Base-by-base conservation (phyloP, 2,113 vertebrate genomes). In the Xiphorhynchus elegans region DNA sequence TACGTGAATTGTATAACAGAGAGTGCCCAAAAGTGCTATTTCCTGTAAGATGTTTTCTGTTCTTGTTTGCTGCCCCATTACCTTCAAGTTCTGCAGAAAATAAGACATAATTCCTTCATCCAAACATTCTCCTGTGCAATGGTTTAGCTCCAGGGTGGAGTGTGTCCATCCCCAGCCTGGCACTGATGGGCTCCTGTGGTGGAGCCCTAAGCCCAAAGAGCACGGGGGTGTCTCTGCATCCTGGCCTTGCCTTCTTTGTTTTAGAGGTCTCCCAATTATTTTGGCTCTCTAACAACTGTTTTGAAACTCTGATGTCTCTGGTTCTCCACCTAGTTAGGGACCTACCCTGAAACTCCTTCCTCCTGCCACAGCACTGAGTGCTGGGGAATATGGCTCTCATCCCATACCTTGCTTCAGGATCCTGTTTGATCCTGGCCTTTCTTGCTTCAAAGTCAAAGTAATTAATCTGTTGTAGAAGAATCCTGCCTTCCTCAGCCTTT, bases 151-250 rank as follows among this genome's bases (percentile, higher is more conserved):
- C 13, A 7, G 52, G 11, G 33, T 0, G 2, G 6, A 47, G 37
- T 4, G 17, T 4, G 11, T 4, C 18, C 20, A 13, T 11, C 23
- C 59, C 4, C 28, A 12, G 29, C 4, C 13, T 17, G 6, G 53
- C 78, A 52, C 67, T 13, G 47, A 16, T 24, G 56, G 25, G 69
- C 33, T 31, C 3, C 17, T 1, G 2, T 11, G 37, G 40, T 17
- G 42, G 24, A 67, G 76, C 77, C 0, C 0, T 8, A 1, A 53
- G 19, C 75, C 70, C 42, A 11, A 33, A 26, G 1, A 1, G 35
- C 23, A 18, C 17, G 4, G 42, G 40, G 67, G 29, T 26, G 19
- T 68, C 66, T 83, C 56, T 58, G 64, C 60, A 29, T 53, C 68
- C 81, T 49, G 59, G 49, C n/a, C 31, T 20, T 24, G 13, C 3